phyloP scores from a whole-genome alignment of 2,113 vertebrate species.

The Leptodactylus fuscus region DNA sequence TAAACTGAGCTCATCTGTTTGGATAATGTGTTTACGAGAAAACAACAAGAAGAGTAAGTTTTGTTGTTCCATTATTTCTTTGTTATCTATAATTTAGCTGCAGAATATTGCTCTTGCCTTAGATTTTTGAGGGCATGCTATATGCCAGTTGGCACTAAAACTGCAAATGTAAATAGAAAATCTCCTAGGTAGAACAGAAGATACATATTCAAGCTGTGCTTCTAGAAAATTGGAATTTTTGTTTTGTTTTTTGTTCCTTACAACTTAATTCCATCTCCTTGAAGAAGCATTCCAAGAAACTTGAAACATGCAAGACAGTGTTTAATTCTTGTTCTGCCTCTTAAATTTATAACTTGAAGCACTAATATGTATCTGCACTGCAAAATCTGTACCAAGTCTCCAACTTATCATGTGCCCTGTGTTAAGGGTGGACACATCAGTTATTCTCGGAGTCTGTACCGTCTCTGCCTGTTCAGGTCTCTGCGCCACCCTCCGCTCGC shows the following conservation, averaged over 20 bases:
- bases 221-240: background rate
- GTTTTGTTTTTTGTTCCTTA: background rate
- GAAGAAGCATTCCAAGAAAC: no score
- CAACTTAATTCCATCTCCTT: background rate
- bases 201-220: background rate
- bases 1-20: background rate
- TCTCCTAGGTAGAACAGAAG: background rate
- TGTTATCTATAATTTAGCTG: background rate
- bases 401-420: no score
- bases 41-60: background rate
- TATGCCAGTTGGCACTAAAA: background rate
- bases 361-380: no score
- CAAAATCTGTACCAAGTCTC: no score
- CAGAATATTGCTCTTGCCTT: background rate
- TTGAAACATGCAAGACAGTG: no score
- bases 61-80: background rate
- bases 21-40: background rate
- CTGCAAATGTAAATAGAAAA: background rate
- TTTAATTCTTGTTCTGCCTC: no score
- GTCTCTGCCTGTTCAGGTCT: no score
- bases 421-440: no score
- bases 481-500: no score
- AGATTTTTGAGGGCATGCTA: background rate
- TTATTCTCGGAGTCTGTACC: no score
- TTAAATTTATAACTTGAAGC: no score